A percentile compares a stretch with the other conserved stretches of the same genome.
phyloP scores from a whole-genome alignment of 2,113 vertebrate species.

The Pangasianodon gigas region DNA sequence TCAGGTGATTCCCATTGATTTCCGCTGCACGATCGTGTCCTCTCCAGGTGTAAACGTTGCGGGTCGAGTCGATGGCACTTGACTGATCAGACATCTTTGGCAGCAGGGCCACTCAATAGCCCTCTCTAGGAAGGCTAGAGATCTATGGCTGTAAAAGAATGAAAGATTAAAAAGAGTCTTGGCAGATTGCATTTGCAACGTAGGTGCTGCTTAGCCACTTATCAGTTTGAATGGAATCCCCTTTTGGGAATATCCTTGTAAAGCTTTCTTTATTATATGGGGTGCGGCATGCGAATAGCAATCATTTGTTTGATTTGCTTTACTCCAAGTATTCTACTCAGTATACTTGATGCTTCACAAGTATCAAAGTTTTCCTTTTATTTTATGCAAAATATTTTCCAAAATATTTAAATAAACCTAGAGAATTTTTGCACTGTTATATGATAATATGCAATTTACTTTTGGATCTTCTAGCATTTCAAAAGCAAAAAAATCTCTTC shows the following conservation, averaged over 20 bases:
- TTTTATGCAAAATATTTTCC: not conserved
- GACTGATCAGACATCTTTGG: conserved; percentile 58
- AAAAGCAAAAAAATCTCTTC: not conserved
- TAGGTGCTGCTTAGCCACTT: not conserved
- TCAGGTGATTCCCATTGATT: conserved; percentile 64
- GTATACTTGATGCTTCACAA: not conserved
- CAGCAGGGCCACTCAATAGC: conserved; percentile 53
- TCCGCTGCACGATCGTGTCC: conserved; percentile 53
- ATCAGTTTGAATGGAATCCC: not conserved
- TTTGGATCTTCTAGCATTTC: not conserved
- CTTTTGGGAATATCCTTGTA: not conserved
- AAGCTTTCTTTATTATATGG: not conserved
- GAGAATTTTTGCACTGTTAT: not conserved
- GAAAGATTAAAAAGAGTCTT: conserved; percentile 35
- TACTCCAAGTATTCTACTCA: not conserved
- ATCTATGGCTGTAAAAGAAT: conserved; percentile 20
- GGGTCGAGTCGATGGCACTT: conserved; percentile 59
- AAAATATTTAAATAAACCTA: not conserved
- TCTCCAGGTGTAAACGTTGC: conserved; percentile 61
- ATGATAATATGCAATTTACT: not conserved
- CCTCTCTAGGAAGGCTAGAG: conserved; percentile 45
- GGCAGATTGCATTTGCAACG: not conserved
- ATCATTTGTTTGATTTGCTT: not conserved
- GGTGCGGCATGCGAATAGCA: not conserved
- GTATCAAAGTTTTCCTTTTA: not conserved